Evolutionary conservation across 2,797 vertebrate genomes (phyloP).

Genomic region (Pseudochaenichthys georgianus): DNA sequence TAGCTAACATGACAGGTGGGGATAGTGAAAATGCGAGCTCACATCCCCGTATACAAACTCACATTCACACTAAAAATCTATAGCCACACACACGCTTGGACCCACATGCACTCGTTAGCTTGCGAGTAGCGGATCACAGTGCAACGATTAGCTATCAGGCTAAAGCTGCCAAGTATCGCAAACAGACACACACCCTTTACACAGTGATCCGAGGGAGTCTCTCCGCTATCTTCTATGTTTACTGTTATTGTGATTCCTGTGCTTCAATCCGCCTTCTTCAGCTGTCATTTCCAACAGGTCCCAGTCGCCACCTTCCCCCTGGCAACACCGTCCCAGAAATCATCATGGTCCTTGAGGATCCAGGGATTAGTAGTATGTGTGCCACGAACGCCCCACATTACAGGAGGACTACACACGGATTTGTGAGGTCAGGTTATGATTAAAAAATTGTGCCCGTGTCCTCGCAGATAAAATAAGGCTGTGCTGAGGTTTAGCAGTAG

Average conservation of each 20-base stretch:
- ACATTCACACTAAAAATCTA: constrained; percentile 16
- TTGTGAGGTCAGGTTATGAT: constrained; percentile 58
- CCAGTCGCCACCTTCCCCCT: constrained; percentile 77
- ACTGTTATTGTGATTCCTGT: constrained; percentile 55
- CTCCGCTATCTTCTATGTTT: constrained; percentile 72
- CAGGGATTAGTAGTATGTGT: constrained; percentile 78
- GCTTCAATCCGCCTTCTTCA: constrained; percentile 76
- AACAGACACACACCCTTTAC: constrained; percentile 71
- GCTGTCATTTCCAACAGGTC: constrained; percentile 87
- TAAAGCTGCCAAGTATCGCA: constrained; percentile 47
- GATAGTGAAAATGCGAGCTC: constrained; percentile 11
- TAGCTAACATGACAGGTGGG: constrained; percentile 70
- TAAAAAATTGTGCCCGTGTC: constrained; percentile 43
- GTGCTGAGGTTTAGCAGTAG: constrained; percentile 4
- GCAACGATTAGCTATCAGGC: constrained; percentile 55
- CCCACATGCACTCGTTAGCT: constrained; percentile 57
- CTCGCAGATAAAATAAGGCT: constrained; percentile 17
- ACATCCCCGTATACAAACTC: not conserved
- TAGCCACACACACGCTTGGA: not conserved
- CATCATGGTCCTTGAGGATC: constrained; percentile 76
- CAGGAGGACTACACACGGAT: constrained; percentile 53
- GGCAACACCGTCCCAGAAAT: constrained; percentile 79
- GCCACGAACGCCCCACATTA: constrained; percentile 45
- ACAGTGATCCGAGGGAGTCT: constrained; percentile 51
- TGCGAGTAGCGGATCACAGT: constrained; percentile 37